Evolutionary conservation across 2,888 invertebrate genomes (phyloP).

Genomic region (Agrochola lota): DNA sequence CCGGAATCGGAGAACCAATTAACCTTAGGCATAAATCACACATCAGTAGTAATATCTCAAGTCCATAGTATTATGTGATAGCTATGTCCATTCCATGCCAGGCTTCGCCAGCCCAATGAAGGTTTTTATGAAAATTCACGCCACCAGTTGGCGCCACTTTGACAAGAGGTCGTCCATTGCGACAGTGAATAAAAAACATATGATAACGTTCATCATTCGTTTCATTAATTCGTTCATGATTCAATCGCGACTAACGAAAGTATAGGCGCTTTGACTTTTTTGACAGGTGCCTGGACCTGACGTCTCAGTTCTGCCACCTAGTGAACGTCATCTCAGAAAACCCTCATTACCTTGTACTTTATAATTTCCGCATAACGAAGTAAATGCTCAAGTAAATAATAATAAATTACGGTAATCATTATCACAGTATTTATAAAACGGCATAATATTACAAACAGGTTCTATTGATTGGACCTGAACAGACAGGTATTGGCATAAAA

Average conservation of each 20-base stretch:
- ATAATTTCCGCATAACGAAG: conserved; percentile 16
- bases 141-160: no score
- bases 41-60: background rate
- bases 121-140: no score
- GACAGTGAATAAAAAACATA: no score
- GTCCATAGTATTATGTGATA: background rate
- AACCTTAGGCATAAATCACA: background rate
- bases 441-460: conserved; percentile 33
- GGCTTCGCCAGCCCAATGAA: background rate
- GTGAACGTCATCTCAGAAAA: no score
- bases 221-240: no score
- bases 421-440: background rate
- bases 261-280: no score
- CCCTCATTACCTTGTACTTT: background rate
- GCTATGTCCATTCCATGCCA: background rate
- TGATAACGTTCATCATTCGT: no score
- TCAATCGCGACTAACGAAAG: no score
- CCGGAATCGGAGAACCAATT: background rate
- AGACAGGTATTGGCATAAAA: background rate
- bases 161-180: no score
- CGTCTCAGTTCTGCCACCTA: no score
- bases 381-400: background rate
- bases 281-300: no score
- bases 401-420: conserved; percentile 4
- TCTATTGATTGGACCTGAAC: conserved; percentile 25